These are phyloP conservation scores for Alcis repandata DNA, from an alignment of 2,888 invertebrate genomes.

Conservation along the genomic window DNA sequence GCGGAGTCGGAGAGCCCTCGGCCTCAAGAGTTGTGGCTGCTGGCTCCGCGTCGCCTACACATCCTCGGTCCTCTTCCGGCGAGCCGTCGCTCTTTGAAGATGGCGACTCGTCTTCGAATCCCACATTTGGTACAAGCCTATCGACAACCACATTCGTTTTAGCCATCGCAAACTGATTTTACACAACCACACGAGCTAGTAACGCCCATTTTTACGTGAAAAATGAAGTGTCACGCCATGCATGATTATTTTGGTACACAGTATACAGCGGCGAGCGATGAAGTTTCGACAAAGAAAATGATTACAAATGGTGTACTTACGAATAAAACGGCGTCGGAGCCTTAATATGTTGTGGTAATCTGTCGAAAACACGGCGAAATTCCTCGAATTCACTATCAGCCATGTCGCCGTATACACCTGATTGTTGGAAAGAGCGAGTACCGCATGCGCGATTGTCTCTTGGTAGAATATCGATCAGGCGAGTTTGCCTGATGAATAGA, in stretches of 20 bases:
- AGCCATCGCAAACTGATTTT: conserved; percentile 2
- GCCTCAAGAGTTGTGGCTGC: conserved; percentile 53
- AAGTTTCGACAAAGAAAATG: conserved; percentile 17
- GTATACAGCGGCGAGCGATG: not conserved
- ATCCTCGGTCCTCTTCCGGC: conserved; percentile 88
- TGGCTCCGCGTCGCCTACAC: conserved; percentile 85
- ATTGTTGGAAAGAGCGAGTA: conserved; percentile 84
- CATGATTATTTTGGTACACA: conserved; percentile 32
- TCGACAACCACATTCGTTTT: conserved; percentile 42
- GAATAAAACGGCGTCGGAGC: conserved; percentile 95
- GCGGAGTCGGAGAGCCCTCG: conserved; percentile 6
- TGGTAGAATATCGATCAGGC: conserved; percentile 71
- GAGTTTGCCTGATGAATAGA: conserved; percentile 46
- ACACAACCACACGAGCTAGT: conserved; percentile 11
- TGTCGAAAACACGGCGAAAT: conserved; percentile 95
- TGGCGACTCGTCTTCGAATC: conserved; percentile 93
- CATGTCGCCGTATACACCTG: conserved; percentile 91
- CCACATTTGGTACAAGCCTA: conserved; percentile 94
- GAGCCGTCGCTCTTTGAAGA: conserved; percentile 92
- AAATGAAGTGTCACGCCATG: conserved; percentile 43
- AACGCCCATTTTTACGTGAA: conserved; percentile 51
- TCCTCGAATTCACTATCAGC: conserved; percentile 98
- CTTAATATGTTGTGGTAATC: conserved; percentile 92
- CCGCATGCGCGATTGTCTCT: conserved; percentile 72
- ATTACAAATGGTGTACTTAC: conserved; percentile 87